Percentiles rank a stretch among this genome's conserved stretches.
Conservation (phyloP, 2,113 vertebrate species). For the Ivindomyrus marchei region DNA sequence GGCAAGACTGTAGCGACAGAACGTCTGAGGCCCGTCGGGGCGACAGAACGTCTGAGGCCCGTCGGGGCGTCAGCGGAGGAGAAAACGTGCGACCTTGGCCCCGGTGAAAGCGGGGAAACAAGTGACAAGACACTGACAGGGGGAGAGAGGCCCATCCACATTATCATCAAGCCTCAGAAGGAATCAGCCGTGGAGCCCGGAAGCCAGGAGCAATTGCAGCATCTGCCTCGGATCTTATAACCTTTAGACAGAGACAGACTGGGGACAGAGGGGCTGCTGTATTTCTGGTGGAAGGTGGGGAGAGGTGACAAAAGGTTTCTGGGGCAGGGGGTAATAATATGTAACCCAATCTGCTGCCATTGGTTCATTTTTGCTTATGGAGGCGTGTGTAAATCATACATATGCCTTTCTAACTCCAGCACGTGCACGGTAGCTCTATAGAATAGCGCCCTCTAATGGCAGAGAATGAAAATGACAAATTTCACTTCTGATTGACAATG, state of each 20-base stretch:
- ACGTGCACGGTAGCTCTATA: background rate
- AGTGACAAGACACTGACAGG: constrained; percentile 33
- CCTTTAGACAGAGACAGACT: background rate
- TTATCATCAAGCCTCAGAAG: constrained; percentile 45
- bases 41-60: constrained; percentile 55
- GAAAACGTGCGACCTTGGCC: constrained; percentile 43
- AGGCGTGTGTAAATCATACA: background rate
- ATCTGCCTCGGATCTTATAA: background rate
- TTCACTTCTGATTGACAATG: background rate
- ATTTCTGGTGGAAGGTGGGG: background rate
- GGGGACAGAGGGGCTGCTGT: background rate
- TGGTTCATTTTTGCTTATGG: background rate
- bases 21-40: constrained; percentile 59
- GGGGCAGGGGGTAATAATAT: background rate
- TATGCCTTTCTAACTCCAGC: background rate
- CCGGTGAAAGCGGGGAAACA: constrained; percentile 28
- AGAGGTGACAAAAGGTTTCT: background rate
- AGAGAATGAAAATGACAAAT: background rate
- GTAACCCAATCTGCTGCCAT: background rate
- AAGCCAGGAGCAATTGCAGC: background rate
- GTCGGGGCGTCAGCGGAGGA: constrained; percentile 61
- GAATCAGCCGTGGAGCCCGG: background rate
- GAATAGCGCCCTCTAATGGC: background rate
- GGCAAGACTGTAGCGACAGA: constrained; percentile 42
- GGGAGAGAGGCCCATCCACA: constrained; percentile 52